These are phyloP conservation scores for Ypsolopha sequella DNA, from an alignment of 2,888 invertebrate genomes.

Conservation along the genomic window DNA sequence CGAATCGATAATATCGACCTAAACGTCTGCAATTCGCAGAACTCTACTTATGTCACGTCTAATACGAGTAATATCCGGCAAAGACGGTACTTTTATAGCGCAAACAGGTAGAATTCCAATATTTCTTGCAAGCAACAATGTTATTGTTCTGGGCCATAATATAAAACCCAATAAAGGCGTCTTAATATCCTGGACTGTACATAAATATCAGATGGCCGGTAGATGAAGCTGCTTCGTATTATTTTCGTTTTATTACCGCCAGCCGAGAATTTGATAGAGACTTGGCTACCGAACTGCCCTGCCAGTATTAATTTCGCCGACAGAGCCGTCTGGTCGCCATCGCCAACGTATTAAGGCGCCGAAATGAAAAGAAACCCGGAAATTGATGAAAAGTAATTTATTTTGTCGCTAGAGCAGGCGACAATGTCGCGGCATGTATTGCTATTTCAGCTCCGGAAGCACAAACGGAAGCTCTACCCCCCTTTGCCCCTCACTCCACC, in stretches of 20 bases:
- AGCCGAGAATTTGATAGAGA: conserved; percentile 54
- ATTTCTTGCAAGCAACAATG: not conserved
- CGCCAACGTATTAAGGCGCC: conserved; percentile 49
- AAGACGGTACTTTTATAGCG: not conserved
- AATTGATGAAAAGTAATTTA: conserved; percentile 56
- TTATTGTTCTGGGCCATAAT: conserved; percentile 16
- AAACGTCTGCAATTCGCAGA: conserved; percentile 6
- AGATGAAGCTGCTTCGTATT: conserved; percentile 35
- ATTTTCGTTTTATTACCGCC: conserved; percentile 57
- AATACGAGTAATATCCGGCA: too few species aligned
- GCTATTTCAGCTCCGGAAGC: conserved; percentile 6
- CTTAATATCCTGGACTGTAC: conserved; percentile 40
- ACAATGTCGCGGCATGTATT: conserved; percentile 18
- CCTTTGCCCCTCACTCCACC: conserved; percentile 6
- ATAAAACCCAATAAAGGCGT: conserved; percentile 34
- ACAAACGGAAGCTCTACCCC: not conserved
- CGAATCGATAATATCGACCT: conserved; percentile 31
- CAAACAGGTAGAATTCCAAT: not conserved
- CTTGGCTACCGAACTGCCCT: conserved; percentile 49
- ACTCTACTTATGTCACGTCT: too few species aligned
- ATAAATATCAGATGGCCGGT: conserved; percentile 41
- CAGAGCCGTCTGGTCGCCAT: conserved; percentile 37
- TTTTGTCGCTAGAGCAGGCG: conserved; percentile 33
- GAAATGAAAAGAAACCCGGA: conserved; percentile 53
- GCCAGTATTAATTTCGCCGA: conserved; percentile 50